phyloP scores from a whole-genome alignment of 2,888 invertebrate species.

The Brassicogethes aeneus region DNA sequence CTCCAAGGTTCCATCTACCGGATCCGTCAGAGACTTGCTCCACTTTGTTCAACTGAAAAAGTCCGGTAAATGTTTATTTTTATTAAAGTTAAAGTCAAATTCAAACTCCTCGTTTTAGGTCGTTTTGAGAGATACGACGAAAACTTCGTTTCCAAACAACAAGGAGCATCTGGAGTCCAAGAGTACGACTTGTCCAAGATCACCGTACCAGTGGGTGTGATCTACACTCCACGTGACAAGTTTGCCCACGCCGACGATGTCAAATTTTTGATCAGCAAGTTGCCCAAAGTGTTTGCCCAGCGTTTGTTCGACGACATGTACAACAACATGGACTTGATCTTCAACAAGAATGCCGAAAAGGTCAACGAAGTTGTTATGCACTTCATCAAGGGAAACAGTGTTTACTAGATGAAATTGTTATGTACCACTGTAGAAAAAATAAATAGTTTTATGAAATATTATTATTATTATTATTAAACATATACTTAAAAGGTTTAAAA shows the following conservation, averaged over 20 bases:
- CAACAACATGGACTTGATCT: constrained; percentile 53
- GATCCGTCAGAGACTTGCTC: constrained; percentile 44
- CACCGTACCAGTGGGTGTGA: constrained; percentile 43
- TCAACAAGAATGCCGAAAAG: neutral
- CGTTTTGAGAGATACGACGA: constrained; percentile 43
- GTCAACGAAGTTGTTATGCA: neutral
- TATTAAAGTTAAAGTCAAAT: neutral
- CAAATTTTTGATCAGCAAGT: constrained; percentile 35
- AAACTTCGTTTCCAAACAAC: constrained; percentile 28
- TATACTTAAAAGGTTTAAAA: too few relatives aligned
- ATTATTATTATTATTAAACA: too few relatives aligned
- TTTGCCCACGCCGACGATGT: constrained; percentile 43
- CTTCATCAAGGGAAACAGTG: neutral
- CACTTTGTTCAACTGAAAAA: constrained; percentile 46
- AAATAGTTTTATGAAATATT: too few relatives aligned
- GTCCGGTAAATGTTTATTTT: constrained; percentile 32
- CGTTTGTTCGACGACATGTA: constrained; percentile 44
- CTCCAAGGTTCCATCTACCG: constrained; percentile 36
- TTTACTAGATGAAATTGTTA: too few relatives aligned
- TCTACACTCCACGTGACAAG: constrained; percentile 47
- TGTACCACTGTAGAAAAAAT: too few relatives aligned
- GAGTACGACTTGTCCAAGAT: constrained; percentile 43
- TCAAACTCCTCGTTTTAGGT: constrained; percentile 10
- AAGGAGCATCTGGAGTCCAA: constrained; percentile 34
- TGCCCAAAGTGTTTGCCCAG: constrained; percentile 36